These are phyloP conservation scores for Aphelinus certus DNA, from an alignment of 1,140 invertebrate species.

Conservation along the genomic window DNA sequence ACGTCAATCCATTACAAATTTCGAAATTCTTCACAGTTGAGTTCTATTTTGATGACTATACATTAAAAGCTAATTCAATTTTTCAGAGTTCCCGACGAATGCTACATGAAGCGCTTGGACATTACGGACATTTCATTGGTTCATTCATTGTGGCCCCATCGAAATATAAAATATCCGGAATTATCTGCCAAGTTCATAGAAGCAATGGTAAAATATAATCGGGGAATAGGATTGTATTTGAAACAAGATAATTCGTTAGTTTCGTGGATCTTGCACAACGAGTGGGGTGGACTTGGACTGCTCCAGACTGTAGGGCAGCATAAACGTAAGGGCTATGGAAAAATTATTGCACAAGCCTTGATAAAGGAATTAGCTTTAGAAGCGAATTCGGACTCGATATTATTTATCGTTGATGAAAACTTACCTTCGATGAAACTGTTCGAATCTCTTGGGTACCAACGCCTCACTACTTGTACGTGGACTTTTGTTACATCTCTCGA, in stretches of 20 bases:
- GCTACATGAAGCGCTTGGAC: neutral
- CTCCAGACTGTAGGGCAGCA: constrained; percentile 19
- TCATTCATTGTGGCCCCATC: constrained; percentile 18
- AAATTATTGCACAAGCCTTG: neutral
- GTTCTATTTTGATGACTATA: too few relatives aligned
- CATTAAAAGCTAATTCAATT: neutral
- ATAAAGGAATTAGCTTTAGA: neutral
- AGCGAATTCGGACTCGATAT: neutral
- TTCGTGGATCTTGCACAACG: constrained; percentile 13
- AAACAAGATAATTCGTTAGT: constrained; percentile 10
- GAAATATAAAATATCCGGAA: neutral
- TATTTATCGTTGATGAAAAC: constrained; percentile 13
- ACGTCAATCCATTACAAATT: too few relatives aligned
- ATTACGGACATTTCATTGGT: neutral
- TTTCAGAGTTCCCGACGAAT: constrained; percentile 20
- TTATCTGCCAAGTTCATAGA: neutral
- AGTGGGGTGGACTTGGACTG: neutral
- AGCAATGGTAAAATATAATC: neutral
- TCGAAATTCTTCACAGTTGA: too few relatives aligned
- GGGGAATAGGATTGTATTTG: neutral
- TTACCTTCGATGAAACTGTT: constrained; percentile 5
- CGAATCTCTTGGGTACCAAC: constrained; percentile 4
- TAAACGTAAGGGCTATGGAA: constrained; percentile 15
- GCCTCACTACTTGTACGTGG: neutral
- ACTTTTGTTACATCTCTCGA: too few relatives aligned